Percentiles rank a stretch among this genome's conserved stretches.
Evolutionary conservation across 2,797 vertebrate species (phyloP).

Genomic region (Hipposideros larvatus): DNA sequence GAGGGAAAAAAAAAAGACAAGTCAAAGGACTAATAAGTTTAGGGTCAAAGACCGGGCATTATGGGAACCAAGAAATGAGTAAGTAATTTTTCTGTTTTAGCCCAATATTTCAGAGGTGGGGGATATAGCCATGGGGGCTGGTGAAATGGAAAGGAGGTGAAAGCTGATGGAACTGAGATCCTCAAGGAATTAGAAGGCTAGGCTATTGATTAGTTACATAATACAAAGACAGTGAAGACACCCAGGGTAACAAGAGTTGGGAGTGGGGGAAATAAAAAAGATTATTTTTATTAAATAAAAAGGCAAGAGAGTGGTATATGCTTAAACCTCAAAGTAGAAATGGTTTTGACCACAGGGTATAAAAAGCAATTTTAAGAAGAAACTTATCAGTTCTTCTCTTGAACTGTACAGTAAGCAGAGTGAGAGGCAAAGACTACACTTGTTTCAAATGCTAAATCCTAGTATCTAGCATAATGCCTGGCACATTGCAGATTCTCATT

Average conservation of each 20-base stretch:
- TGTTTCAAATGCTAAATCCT: constrained; percentile 29
- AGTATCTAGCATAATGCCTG: neutral
- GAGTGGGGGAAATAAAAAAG: neutral
- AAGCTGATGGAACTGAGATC: neutral
- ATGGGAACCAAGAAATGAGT: neutral
- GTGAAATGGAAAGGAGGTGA: neutral
- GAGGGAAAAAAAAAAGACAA: neutral
- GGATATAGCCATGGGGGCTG: neutral
- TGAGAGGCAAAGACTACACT: neutral
- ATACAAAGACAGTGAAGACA: neutral
- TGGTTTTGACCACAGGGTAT: neutral
- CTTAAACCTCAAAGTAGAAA: neutral
- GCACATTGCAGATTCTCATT: neutral
- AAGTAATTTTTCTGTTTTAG: neutral
- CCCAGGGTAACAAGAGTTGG: neutral
- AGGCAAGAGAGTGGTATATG: neutral
- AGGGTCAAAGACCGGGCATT: neutral
- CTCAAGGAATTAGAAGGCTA: constrained; percentile 24
- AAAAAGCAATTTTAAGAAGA: constrained; percentile 10
- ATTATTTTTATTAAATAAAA: neutral
- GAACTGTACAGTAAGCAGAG: neutral
- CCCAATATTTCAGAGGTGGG: neutral
- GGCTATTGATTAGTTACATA: neutral
- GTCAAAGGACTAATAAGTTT: neutral
- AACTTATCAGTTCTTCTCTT: constrained; percentile 1